Evolutionary conservation across 2,113 vertebrate species (phyloP).

Genomic region (Hydrochoerus hydrochaeris): DNA sequence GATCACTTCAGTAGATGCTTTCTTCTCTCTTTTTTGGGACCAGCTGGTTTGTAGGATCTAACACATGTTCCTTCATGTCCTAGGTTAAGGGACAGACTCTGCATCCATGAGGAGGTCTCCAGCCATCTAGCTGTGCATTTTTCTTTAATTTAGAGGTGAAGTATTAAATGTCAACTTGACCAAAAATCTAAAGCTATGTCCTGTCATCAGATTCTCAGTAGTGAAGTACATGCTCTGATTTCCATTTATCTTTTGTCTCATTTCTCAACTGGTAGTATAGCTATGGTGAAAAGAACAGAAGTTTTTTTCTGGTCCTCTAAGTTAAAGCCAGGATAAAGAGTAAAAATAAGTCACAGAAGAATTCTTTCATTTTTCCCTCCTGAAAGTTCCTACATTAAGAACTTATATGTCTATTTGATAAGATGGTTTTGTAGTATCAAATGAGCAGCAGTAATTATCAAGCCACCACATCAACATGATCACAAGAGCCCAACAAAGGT

Average conservation of each 20-base stretch:
- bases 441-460: neutral
- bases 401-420: neutral
- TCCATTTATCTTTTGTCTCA: neutral
- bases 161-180: neutral
- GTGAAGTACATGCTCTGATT: neutral
- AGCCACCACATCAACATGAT: neutral
- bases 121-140: neutral
- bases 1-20: neutral
- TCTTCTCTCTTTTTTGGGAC: neutral
- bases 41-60: neutral
- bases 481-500: neutral
- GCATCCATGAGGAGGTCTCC: neutral
- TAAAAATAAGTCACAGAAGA: conserved; percentile 13
- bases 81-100: neutral
- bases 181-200: neutral
- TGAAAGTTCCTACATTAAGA: conserved; percentile 19
- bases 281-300: neutral
- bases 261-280: neutral
- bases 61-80: neutral
- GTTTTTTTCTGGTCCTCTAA: neutral
- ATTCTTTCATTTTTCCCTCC: neutral
- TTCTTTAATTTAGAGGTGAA: neutral
- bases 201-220: neutral
- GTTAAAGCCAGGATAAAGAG: neutral
- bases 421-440: neutral